phyloP scores from a whole-genome alignment of 1,140 invertebrate genomes.

The Nasonia vitripennis region DNA sequence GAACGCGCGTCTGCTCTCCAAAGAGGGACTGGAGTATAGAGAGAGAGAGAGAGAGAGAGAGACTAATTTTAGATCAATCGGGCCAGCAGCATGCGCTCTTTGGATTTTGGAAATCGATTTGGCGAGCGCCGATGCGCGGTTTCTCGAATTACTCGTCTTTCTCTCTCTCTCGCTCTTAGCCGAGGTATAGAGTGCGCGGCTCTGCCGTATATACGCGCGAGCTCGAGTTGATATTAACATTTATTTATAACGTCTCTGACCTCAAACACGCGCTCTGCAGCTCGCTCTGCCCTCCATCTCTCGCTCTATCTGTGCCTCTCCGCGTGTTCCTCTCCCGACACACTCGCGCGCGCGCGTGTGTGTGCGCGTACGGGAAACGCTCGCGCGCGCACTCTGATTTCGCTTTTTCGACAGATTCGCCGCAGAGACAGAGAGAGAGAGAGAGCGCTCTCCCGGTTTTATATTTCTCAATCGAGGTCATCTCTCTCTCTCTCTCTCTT shows the following conservation, averaged over 20 bases:
- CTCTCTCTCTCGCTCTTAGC: not conserved
- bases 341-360: not conserved
- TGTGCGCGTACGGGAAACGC: not conserved
- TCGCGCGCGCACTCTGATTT: constrained; percentile 43
- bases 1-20: constrained; percentile 46
- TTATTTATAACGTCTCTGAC: constrained; percentile 70
- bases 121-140: not conserved
- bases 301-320: constrained; percentile 28
- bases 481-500: not conserved
- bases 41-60: not conserved
- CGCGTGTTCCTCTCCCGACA: constrained; percentile 39
- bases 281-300: constrained; percentile 43
- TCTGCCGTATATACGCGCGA: constrained; percentile 34
- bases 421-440: no score
- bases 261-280: constrained; percentile 64
- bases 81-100: not conserved
- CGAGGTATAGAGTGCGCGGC: not conserved
- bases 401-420: constrained; percentile 56
- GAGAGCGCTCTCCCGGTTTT: not conserved
- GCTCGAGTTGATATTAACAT: constrained; percentile 68
- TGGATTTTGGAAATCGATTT: not conserved
- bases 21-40: not conserved
- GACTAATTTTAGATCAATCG: constrained; percentile 48
- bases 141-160: not conserved
- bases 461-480: constrained; percentile 32